Percentiles rank a stretch among this genome's conserved stretches.
Evolutionary conservation across 2,888 invertebrate genomes (phyloP).

Genomic region (Megalurothrips usitatus): DNA sequence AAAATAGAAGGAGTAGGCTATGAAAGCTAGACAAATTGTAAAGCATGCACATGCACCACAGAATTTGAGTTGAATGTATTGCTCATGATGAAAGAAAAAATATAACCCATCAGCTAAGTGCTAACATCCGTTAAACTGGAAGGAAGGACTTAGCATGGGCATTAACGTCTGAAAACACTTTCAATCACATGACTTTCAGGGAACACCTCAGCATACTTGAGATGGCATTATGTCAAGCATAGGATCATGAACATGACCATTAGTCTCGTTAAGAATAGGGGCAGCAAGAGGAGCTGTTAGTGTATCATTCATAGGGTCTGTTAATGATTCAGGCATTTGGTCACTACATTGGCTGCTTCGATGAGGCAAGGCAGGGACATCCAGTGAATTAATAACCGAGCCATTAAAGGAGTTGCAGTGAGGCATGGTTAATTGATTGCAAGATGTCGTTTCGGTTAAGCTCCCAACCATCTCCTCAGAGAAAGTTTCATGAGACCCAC

Average conservation of each 20-base stretch:
- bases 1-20: too few species aligned
- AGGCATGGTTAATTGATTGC: slow-evolving; percentile 5
- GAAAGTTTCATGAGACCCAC: slow-evolving; percentile 32
- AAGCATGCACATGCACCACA: too few species aligned
- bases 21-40: too few species aligned
- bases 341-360: not conserved
- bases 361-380: not conserved
- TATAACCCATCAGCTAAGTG: too few species aligned
- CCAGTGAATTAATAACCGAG: not conserved
- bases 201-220: not conserved
- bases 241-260: slow-evolving; percentile 13
- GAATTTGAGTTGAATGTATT: too few species aligned
- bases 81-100: not conserved
- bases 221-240: slow-evolving; percentile 22
- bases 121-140: too few species aligned
- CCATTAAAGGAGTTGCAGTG: not conserved
- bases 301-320: not conserved
- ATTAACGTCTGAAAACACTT: not conserved
- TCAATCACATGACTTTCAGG: not conserved
- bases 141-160: too few species aligned
- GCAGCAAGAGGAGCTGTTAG: slow-evolving; percentile 5
- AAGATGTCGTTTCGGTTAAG: not conserved
- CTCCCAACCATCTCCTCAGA: slow-evolving; percentile 30
- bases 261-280: not conserved
- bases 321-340: slow-evolving; percentile 12